Evolutionary conservation across 2,113 vertebrate species (phyloP).

Genomic region (Vidua chalybeata): DNA sequence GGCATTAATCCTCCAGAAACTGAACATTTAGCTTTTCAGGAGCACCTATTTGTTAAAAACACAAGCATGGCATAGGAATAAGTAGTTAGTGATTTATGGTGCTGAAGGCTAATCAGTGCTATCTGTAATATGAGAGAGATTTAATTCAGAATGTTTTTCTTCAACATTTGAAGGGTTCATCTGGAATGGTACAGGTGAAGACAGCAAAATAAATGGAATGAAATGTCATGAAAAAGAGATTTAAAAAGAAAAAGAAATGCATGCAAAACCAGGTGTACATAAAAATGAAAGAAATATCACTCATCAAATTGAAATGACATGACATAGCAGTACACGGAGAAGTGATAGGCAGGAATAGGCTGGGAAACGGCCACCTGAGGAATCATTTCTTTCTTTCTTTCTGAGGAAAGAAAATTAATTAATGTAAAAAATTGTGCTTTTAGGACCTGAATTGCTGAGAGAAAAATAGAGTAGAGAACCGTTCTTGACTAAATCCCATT

Average conservation of each 20-base stretch:
- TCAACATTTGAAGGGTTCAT: not conserved
- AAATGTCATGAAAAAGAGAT: not conserved
- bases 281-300: not conserved
- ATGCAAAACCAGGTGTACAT: not conserved
- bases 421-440: not conserved
- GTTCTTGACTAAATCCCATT: not conserved
- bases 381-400: not conserved
- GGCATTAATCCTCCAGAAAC: not conserved
- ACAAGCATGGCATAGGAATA: not conserved
- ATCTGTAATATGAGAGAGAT: not conserved
- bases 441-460: not conserved
- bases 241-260: not conserved
- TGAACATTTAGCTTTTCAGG: not conserved
- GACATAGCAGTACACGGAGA: not conserved
- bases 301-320: not conserved
- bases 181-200: not conserved
- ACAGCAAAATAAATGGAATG: not conserved
- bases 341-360: not conserved
- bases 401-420: not conserved
- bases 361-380: not conserved
- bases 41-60: not conserved
- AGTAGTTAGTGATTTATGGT: not conserved
- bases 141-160: not conserved
- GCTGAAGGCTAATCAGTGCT: not conserved
- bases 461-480: not conserved